Evolutionary conservation across 2,888 invertebrate genomes (phyloP).

Genomic region (Coleophora flavipennella): DNA sequence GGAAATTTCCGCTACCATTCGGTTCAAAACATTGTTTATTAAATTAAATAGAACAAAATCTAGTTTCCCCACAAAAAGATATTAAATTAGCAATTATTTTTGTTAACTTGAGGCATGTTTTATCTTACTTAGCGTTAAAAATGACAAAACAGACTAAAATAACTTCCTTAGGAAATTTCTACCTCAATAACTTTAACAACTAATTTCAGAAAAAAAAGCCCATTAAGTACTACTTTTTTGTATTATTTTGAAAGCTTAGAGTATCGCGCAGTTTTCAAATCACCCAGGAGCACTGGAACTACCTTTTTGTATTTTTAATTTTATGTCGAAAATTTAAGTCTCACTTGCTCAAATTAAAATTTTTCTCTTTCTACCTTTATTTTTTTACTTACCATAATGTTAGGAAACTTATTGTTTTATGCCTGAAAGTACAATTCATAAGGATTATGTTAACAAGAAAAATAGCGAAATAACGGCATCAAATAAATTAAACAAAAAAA

Average conservation of each 20-base stretch:
- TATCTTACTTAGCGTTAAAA: neutral
- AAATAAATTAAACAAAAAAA: too few relatives aligned
- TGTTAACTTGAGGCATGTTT: neutral
- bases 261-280: neutral
- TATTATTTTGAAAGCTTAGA: neutral
- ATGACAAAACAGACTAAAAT: neutral
- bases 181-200: neutral
- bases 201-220: neutral
- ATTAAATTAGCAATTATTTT: neutral
- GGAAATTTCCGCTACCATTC: too few relatives aligned
- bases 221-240: too few relatives aligned
- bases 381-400: slow-evolving; percentile 8
- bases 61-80: too few relatives aligned
- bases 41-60: too few relatives aligned
- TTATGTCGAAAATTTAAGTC: neutral
- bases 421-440: neutral
- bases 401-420: neutral
- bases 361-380: neutral
- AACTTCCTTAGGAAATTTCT: neutral
- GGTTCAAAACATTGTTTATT: too few relatives aligned
- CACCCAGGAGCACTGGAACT: neutral
- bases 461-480: neutral
- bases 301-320: neutral
- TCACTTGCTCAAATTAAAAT: neutral
- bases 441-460: neutral